Evolutionary conservation across 2,888 invertebrate species (phyloP).

Genomic region (Trichopoda pennipes): DNA sequence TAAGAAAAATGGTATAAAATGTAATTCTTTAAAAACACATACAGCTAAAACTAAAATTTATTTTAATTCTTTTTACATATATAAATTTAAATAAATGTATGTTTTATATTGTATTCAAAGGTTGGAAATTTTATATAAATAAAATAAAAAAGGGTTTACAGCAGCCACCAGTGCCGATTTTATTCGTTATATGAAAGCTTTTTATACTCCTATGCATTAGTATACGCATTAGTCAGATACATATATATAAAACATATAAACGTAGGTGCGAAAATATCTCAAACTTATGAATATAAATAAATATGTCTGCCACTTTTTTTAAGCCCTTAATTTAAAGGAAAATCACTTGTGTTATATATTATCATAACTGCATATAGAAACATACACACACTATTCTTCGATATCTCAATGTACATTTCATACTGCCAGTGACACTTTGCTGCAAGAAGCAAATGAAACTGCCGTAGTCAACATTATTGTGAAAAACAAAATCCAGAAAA

Average conservation of each 20-base stretch:
- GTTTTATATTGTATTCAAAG: too few relatives aligned
- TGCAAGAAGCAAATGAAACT: constrained; percentile 66
- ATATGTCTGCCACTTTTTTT: constrained; percentile 53
- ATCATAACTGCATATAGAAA: constrained; percentile 1
- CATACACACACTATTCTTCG: neutral
- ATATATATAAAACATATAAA: constrained; percentile 52
- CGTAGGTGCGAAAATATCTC: constrained; percentile 66
- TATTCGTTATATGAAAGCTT: too few relatives aligned
- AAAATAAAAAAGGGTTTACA: too few relatives aligned
- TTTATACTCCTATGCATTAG: too few relatives aligned
- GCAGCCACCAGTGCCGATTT: neutral
- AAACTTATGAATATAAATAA: constrained; percentile 61
- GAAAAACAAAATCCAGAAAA: constrained; percentile 43
- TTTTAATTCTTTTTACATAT: too few relatives aligned
- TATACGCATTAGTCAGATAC: constrained; percentile 35
- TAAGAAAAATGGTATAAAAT: too few relatives aligned
- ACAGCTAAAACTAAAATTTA: too few relatives aligned
- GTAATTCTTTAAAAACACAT: too few relatives aligned
- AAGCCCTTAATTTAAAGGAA: constrained; percentile 62
- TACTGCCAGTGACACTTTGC: constrained; percentile 73
- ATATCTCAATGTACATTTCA: constrained; percentile 71
- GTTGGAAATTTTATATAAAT: too few relatives aligned
- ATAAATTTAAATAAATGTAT: too few relatives aligned
- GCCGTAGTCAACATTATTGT: constrained; percentile 69
- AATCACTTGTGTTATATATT: constrained; percentile 58